phyloP scores from a whole-genome alignment of 2,888 invertebrate species.

The Isoperla grammatica region DNA sequence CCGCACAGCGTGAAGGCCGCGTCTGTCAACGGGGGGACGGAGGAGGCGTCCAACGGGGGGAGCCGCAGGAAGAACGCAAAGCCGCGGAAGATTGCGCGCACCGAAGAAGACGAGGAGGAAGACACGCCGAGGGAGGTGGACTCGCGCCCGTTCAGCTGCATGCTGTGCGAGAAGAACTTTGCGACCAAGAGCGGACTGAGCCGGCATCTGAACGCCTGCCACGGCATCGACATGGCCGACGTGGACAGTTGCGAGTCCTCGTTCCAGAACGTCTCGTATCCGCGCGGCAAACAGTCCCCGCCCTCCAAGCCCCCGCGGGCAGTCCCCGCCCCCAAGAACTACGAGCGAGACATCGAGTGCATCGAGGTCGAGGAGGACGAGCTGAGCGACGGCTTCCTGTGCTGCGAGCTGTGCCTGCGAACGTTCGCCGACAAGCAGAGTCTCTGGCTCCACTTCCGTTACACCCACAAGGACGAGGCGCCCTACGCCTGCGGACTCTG shows the following conservation, averaged over 20 bases:
- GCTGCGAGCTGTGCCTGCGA: neutral
- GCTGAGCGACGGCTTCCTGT: neutral
- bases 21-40: slow-evolving; percentile 37
- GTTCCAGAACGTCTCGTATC: neutral
- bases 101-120: slow-evolving; percentile 13
- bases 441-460: slow-evolving; percentile 50
- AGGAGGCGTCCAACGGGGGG: slow-evolving; percentile 33
- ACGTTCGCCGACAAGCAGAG: slow-evolving; percentile 47
- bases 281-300: no score
- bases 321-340: neutral
- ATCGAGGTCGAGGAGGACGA: neutral
- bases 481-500: slow-evolving; percentile 53
- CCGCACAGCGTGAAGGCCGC: slow-evolving; percentile 33
- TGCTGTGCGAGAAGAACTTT: slow-evolving; percentile 50
- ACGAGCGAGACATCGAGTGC: neutral
- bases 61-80: slow-evolving; percentile 43
- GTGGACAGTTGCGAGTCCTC: slow-evolving; percentile 37
- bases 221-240: slow-evolving; percentile 47
- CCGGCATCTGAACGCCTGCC: slow-evolving; percentile 48
- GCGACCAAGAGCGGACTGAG: slow-evolving; percentile 45
- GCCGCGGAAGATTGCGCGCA: slow-evolving; percentile 40
- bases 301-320: neutral
- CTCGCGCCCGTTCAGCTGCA: slow-evolving; percentile 39
- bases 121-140: neutral
- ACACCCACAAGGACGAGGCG: slow-evolving; percentile 49